Evolutionary conservation across 2,113 vertebrate species (phyloP).

Genomic region (Myanophis thanlyinensis): DNA sequence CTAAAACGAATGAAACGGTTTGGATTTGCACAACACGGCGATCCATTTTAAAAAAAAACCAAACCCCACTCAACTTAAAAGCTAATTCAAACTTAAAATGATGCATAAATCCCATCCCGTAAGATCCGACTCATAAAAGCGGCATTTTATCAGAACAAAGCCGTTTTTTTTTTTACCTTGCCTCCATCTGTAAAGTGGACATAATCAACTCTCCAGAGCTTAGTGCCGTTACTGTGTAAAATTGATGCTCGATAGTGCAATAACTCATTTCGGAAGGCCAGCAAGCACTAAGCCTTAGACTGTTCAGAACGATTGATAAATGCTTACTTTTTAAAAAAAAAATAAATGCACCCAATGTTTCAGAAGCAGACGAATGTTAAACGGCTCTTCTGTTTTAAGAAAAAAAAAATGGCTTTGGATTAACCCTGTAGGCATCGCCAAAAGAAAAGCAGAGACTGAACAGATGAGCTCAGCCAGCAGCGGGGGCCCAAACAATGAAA

Average conservation of each 20-base stretch:
- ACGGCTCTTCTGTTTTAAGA: background rate
- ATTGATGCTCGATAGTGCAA: background rate
- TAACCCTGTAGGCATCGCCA: background rate
- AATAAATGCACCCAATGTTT: background rate
- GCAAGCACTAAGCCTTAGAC: background rate
- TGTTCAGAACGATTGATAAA: background rate
- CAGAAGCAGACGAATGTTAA: background rate
- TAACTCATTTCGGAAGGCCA: background rate
- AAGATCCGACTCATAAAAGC: background rate
- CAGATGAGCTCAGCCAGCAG: background rate
- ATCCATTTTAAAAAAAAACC: background rate
- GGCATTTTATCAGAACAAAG: background rate
- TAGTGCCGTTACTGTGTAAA: background rate
- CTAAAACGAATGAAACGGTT: background rate
- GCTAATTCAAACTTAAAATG: background rate
- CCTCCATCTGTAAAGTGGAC: background rate
- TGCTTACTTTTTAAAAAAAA: background rate
- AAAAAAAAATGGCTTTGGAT: background rate
- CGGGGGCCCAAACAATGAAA: background rate
- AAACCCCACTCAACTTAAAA: background rate
- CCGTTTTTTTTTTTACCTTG: fast-evolving
- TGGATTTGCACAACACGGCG: background rate
- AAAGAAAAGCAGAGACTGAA: slow-evolving; percentile 29
- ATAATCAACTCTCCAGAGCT: background rate
- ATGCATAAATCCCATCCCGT: background rate